Base-by-base conservation (phyloP, 2,113 vertebrate species). In the Myotis brandtii region DNA sequence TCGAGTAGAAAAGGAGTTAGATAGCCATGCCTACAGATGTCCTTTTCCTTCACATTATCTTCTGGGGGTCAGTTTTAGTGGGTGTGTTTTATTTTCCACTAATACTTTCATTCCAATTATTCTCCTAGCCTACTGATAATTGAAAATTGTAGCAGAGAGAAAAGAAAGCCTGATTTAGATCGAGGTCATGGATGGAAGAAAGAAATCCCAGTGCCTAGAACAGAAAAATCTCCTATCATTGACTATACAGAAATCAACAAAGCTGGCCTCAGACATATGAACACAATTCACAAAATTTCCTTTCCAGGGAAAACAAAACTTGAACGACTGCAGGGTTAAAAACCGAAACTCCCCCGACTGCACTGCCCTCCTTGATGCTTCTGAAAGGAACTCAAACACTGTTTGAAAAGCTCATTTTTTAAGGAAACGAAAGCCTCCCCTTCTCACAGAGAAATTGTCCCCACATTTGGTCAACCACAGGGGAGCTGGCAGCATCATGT, bases 91-190 rank as follows among this genome's bases (percentile, higher is more conserved):
- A 27, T 52, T 83, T 50, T 27, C 25, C 23, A 46, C 16, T 56
- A 76, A 92, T 46, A 54, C 14, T 82, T 92, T 72, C 40, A 73
- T 12, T 67, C 37, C 87, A 84, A 48, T 54, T 95, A 81, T 77
- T 89, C 46, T 89, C 73, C 72, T 13, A 80, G 50, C 43, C 30
- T 59, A 48, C 8, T 37, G 30, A 79, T 86, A 72, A 81, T 1
- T 87, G 70, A 81, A 96, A 70, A 80, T 13, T 16, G 43, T 50
- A 52, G 30, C 11, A 82, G 23, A 18, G 75, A 56, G 27, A 59
- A 48, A 48, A 70, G 81, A n/a, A 77, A 93, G 46, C 23, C 64
- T 81, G 46, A 93, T n/a, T 59, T n/a, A 92, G 14, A 84, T 67
- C 67, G 89, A 27, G 30, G 56, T 76, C 37, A 75, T 6, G 0